Base-by-base conservation (phyloP, 2,888 invertebrate genomes). In the Noctua janthina region DNA sequence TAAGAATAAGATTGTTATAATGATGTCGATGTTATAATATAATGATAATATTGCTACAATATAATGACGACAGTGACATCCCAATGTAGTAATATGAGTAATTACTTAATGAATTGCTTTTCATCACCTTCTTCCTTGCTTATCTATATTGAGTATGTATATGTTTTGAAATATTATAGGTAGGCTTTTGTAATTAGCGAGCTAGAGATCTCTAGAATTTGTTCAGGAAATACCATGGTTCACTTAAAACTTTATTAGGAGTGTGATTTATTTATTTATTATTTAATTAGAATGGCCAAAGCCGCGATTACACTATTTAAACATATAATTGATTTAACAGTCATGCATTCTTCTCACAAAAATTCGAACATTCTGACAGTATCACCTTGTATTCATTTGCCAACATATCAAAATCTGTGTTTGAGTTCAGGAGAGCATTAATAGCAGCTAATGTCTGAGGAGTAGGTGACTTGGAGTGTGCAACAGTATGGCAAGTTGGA, bases 1-100 rank as follows among this genome's bases (percentile, higher is more conserved):
- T 70, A 20, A 56, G 23, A 54, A 6, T 51, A 17, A n/a, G 4
- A 79, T 35, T 72, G 39, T 11, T 39, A n/a, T 35, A 49, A 49
- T 23, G 4, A 68, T 68, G n/a, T 67, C 39, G n/a, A n/a, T 68
- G 13, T 46, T 46, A 13, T 6, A 67, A 6, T n/a, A 23, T 68
- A n/a, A 67, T 67, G 2, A 43, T n/a, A 78, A 78, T 43, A 69
- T 51, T 62, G 23, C 51, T 69, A 54, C n/a, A 29, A 35, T 54
- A n/a, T n/a, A 35, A 79, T 79, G 20, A 39, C 56, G 39, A 71
- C 17, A 68, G 20, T 29, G 1, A 8, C n/a, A 46, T n/a, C 35
- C 17, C 5, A 17, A n/a, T 54, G 43, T n/a, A 20, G 51, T 51
- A 43, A 11, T 43, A 59, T 23, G 11, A 51, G 29, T 59, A 29